A percentile compares a stretch with the other conserved stretches of the same genome.
Evolutionary conservation across 2,797 vertebrate genomes (phyloP).

Genomic region (Brachyalestes nurse): DNA sequence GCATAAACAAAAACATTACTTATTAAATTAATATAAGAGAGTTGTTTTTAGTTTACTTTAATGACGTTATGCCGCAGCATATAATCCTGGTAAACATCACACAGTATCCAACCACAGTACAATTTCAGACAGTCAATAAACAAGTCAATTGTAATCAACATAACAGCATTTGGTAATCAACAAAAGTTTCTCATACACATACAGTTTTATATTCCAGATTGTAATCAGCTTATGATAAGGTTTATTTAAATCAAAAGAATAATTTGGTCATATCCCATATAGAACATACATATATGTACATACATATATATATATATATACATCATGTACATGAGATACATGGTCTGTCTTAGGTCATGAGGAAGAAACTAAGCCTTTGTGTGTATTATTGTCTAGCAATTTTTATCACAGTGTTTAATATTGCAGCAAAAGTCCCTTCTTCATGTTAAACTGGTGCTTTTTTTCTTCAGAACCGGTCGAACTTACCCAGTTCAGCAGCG

Average conservation of each 20-base stretch:
- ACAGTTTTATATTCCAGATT: neutral
- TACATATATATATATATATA: no score
- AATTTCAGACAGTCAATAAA: neutral
- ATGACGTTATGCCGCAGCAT: neutral
- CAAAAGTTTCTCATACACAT: neutral
- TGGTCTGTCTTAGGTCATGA: conserved; percentile 35
- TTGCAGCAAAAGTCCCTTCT: neutral
- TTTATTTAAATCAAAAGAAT: no score
- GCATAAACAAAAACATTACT: neutral
- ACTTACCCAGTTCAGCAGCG: neutral
- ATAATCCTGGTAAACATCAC: neutral
- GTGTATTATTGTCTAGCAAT: conserved; percentile 34
- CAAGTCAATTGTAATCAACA: neutral
- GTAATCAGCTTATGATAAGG: no score
- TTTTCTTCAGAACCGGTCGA: neutral
- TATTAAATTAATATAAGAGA: neutral
- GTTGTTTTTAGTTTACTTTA: neutral
- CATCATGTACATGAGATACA: conserved; percentile 14
- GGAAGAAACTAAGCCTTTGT: conserved; percentile 23
- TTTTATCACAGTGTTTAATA: neutral
- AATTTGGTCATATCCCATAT: no score
- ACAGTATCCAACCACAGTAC: no score
- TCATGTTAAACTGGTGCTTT: no score
- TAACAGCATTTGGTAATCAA: neutral
- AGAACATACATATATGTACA: no score